phyloP scores from a whole-genome alignment of 2,888 invertebrate genomes.

The Byasa hedistus region DNA sequence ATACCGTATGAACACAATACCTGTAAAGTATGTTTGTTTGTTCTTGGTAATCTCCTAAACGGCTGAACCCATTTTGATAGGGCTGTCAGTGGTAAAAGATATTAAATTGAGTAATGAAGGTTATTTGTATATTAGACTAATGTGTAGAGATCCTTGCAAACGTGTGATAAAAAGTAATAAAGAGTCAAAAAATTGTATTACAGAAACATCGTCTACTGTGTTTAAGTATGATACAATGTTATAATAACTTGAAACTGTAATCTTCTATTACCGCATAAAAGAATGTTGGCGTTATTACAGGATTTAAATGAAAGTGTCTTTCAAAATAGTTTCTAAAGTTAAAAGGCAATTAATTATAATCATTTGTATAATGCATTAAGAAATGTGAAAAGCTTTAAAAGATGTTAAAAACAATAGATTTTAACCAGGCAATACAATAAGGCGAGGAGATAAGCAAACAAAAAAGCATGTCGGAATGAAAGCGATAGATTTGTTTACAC shows the following conservation, averaged over 20 bases:
- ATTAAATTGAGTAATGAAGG: too few species aligned
- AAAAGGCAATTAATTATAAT: neutral
- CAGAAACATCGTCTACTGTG: too few species aligned
- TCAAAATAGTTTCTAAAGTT: neutral
- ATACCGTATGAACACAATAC: too few species aligned
- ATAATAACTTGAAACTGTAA: neutral
- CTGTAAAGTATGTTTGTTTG: too few species aligned
- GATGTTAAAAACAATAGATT: neutral
- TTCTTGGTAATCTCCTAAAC: too few species aligned
- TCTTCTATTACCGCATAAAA: neutral
- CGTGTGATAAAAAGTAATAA: too few species aligned
- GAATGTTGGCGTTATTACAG: neutral
- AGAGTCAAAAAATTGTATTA: too few species aligned
- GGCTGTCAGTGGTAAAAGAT: too few species aligned
- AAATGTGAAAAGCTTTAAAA: conserved; percentile 3
- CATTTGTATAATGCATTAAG: neutral
- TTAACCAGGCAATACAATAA: conserved; percentile 1
- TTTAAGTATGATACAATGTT: too few species aligned
- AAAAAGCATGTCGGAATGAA: conserved; percentile 46
- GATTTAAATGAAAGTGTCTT: neutral
- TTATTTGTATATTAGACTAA: too few species aligned
- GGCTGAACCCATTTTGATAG: too few species aligned
- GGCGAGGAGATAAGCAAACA: conserved; percentile 37
- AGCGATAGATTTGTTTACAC: conserved; percentile 61
- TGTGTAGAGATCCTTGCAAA: too few species aligned